Percentiles rank a stretch among this genome's conserved stretches.
phyloP scores from a whole-genome alignment of 1,140 invertebrate species.

The Caenorhabditis brenneri region DNA sequence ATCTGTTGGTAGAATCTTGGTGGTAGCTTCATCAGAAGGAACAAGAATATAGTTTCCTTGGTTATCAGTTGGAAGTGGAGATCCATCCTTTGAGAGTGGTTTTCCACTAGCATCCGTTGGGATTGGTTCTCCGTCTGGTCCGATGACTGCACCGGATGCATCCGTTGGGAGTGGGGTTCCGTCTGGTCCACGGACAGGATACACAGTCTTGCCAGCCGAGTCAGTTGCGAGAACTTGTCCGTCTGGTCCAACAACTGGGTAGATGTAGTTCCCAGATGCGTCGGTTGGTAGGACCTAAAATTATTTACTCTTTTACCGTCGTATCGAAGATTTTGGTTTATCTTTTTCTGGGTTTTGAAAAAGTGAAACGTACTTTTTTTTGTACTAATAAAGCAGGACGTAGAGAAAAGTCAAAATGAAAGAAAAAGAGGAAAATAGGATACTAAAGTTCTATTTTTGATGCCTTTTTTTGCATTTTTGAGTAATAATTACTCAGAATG shows the following conservation, averaged over 20 bases:
- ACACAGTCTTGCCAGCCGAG: neutral
- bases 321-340: too few relatives aligned
- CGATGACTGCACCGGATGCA: neutral
- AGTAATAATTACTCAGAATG: too few relatives aligned
- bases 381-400: too few relatives aligned
- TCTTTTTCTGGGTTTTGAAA: too few relatives aligned
- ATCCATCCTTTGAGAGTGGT: conserved; percentile 44
- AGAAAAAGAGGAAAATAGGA: too few relatives aligned
- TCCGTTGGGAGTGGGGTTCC: conserved; percentile 56
- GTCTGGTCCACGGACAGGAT: conserved; percentile 36
- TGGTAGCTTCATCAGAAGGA: neutral
- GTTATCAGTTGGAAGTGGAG: conserved; percentile 40
- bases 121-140: conserved; percentile 46
- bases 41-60: neutral
- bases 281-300: too few relatives aligned
- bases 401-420: too few relatives aligned
- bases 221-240: conserved; percentile 3
- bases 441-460: too few relatives aligned
- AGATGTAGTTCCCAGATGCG: neutral
- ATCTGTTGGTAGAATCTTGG: conserved; percentile 31
- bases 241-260: neutral
- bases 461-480: too few relatives aligned
- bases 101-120: conserved; percentile 49
- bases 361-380: too few relatives aligned
- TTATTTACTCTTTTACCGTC: conserved; percentile 46